A percentile compares a stretch with the other conserved stretches of the same genome.
phyloP scores from a whole-genome alignment of 2,888 invertebrate species.

The Acanthoscelides obtectus region DNA sequence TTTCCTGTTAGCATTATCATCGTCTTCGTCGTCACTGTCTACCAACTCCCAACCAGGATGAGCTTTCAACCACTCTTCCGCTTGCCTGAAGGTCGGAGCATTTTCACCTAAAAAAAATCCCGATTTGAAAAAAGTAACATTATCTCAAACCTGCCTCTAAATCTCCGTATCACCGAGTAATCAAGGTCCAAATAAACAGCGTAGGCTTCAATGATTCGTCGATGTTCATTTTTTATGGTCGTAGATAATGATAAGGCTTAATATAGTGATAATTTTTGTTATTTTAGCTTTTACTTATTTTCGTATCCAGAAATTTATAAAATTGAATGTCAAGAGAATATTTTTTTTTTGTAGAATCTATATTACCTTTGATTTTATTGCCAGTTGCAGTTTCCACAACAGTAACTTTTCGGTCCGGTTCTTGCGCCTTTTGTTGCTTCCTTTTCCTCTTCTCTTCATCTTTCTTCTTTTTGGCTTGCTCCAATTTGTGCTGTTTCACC shows the following conservation, averaged over 20 bases:
- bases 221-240: too few relatives aligned
- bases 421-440: conserved; percentile 75
- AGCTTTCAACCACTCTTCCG: conserved; percentile 81
- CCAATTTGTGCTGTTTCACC: conserved; percentile 93
- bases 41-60: conserved; percentile 95
- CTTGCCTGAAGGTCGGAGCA: conserved; percentile 79
- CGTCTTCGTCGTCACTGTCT: conserved; percentile 68
- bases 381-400: conserved; percentile 88
- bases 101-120: conserved; percentile 63
- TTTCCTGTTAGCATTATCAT: conserved; percentile 70
- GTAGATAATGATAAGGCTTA: too few relatives aligned
- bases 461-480: conserved; percentile 82
- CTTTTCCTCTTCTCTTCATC: conserved; percentile 83
- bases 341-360: too few relatives aligned
- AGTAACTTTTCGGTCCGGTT: conserved; percentile 80
- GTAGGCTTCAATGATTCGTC: too few relatives aligned
- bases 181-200: not conserved
- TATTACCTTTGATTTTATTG: conserved; percentile 48
- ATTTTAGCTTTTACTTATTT: too few relatives aligned
- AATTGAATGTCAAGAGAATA: too few relatives aligned
- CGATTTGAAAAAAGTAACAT: not conserved
- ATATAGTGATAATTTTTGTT: too few relatives aligned
- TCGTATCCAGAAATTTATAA: too few relatives aligned
- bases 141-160: too few relatives aligned
- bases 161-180: too few relatives aligned